phyloP scores from a whole-genome alignment of 1,140 invertebrate species.

The Scaptomyza montana region DNA sequence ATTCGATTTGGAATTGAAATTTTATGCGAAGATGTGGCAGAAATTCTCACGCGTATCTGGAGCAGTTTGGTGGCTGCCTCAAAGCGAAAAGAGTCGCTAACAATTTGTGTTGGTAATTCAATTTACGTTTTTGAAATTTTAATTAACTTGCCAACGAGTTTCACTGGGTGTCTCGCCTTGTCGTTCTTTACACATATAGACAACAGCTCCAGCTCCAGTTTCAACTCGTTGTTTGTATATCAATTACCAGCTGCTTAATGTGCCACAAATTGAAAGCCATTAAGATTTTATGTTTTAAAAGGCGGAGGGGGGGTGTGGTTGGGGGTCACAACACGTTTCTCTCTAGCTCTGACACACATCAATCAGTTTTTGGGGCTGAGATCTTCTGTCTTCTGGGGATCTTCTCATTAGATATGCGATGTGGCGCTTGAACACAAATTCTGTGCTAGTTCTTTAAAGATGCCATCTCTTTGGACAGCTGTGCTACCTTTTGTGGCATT shows the following conservation, averaged over 20 bases:
- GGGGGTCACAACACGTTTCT: conserved; percentile 18
- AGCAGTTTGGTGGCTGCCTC: conserved; percentile 57
- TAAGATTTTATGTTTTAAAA: conserved; percentile 57
- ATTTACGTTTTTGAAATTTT: conserved; percentile 79
- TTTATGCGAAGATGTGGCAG: conserved; percentile 59
- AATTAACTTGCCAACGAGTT: conserved; percentile 66
- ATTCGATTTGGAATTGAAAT: conserved; percentile 70
- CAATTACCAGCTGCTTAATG: conserved; percentile 65
- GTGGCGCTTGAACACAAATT: conserved; percentile 48
- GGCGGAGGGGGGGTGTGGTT: conserved; percentile 17
- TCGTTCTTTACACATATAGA: conserved; percentile 58
- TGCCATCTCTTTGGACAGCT: conserved; percentile 25
- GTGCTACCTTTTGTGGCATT: conserved; percentile 42
- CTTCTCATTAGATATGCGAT: conserved; percentile 64
- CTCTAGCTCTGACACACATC: conserved; percentile 43
- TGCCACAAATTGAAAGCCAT: conserved; percentile 80
- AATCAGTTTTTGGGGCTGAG: conserved; percentile 51
- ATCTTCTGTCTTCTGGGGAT: conserved; percentile 19
- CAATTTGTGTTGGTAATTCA: conserved; percentile 78
- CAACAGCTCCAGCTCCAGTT: not conserved
- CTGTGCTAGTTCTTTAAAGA: conserved; percentile 51
- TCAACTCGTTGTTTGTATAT: conserved; percentile 48
- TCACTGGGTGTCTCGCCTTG: conserved; percentile 30
- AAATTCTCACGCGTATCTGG: conserved; percentile 83
- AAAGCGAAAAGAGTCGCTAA: conserved; percentile 41